These are phyloP conservation scores for Amphiprion ocellaris DNA, from an alignment of 2,113 vertebrate species.

Conservation along the genomic window DNA sequence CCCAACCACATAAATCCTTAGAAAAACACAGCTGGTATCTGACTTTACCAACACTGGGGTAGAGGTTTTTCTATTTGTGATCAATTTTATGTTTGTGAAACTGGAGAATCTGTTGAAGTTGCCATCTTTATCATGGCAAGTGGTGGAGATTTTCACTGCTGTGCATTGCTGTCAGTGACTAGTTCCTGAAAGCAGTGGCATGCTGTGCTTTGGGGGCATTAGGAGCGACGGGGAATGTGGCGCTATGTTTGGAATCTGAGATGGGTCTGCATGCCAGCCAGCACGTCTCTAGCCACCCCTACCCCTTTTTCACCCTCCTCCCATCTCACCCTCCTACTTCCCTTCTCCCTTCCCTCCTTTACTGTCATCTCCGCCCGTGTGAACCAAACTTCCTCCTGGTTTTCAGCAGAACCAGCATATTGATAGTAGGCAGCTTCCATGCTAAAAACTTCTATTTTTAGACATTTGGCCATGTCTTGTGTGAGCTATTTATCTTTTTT, in stretches of 20 bases:
- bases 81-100: neutral
- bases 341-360: slow-evolving; percentile 8
- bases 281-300: slow-evolving; percentile 66
- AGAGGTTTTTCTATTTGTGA: neutral
- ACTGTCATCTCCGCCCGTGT: slow-evolving; percentile 49
- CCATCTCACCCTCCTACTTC: slow-evolving; percentile 31
- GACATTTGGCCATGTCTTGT: slow-evolving; percentile 25
- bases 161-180: slow-evolving; percentile 50
- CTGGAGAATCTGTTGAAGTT: slow-evolving; percentile 8
- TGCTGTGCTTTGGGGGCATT: slow-evolving; percentile 60
- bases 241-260: slow-evolving; percentile 82
- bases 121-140: slow-evolving; percentile 14
- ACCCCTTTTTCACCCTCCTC: slow-evolving; percentile 27
- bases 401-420: slow-evolving; percentile 38
- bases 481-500: slow-evolving; percentile 40
- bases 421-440: slow-evolving; percentile 43
- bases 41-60: too few relatives aligned
- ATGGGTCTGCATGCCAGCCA: slow-evolving; percentile 71
- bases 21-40: too few relatives aligned
- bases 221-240: slow-evolving; percentile 70
- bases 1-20: neutral
- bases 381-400: slow-evolving; percentile 61
- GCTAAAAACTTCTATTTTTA: slow-evolving; percentile 65
- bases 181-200: slow-evolving; percentile 57
- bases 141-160: slow-evolving; percentile 45